phyloP scores from a whole-genome alignment of 2,888 invertebrate genomes.

The Macaria liturata region DNA sequence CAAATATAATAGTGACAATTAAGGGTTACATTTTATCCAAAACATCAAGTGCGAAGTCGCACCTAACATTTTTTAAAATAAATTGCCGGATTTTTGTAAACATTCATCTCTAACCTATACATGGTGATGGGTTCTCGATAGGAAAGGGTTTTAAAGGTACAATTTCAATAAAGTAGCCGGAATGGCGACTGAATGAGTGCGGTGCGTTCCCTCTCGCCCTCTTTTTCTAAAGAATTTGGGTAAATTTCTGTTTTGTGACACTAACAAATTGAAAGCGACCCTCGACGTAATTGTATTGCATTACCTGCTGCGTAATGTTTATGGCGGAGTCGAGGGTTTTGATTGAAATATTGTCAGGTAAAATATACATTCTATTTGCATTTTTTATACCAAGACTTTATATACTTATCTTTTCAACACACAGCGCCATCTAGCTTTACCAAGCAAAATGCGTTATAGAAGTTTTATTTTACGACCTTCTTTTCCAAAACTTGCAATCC shows the following conservation, averaged over 20 bases:
- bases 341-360: too few relatives aligned
- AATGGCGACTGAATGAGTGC: constrained; percentile 59
- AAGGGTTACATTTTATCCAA: too few relatives aligned
- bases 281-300: constrained; percentile 35
- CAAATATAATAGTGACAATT: too few relatives aligned
- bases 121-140: constrained; percentile 44
- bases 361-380: too few relatives aligned
- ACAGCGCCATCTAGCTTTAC: too few relatives aligned
- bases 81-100: neutral
- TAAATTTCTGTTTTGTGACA: constrained; percentile 65
- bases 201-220: constrained; percentile 51
- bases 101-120: constrained; percentile 14
- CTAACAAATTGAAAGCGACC: constrained; percentile 64
- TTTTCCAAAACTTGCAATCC: constrained; percentile 42
- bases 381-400: too few relatives aligned
- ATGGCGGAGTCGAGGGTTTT: too few relatives aligned
- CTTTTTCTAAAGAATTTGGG: constrained; percentile 62
- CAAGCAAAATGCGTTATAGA: too few relatives aligned
- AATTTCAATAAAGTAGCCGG: constrained; percentile 66
- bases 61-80: too few relatives aligned
- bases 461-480: too few relatives aligned
- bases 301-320: neutral
- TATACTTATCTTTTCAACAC: too few relatives aligned
- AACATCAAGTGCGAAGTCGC: too few relatives aligned
- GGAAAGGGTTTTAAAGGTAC: constrained; percentile 69